Evolutionary conservation across 2,888 invertebrate genomes (phyloP), one percentile per base, ranked within the genome.

Genomic region (Margaritifera margaritifera): DNA sequence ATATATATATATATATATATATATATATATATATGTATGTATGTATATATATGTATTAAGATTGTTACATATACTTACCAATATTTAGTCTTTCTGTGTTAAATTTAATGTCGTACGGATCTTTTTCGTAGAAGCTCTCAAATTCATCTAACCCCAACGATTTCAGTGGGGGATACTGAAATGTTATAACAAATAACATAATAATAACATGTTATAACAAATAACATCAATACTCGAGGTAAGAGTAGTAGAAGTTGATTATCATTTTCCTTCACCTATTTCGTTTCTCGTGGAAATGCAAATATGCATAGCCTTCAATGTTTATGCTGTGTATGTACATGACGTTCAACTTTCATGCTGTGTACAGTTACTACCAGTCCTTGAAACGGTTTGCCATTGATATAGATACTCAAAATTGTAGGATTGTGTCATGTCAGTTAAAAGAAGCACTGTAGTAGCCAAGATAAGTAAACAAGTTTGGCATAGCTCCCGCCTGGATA

Each of bases 141-240:
- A 89, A 86, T 66, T 89, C 88, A 22, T 84, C 81, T 24, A 88
- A 74, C 6, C 88, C 89, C 0, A 88, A 79, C 19, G 74, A 79
- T 68, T 83, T 80, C 27, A 88, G 69, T 31, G 87, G 81, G 8
- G 88, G 88, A 66, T 86, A 86, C 88, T 89, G 80, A 31, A 83
- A 81, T 11, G 57, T 31, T 63, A 60, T 68, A 57, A 62, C 5
- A 19, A 54, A 52, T 31, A 6, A 5, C 31, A 31, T 3, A 5
- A 42, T n/a, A n/a, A n/a, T n/a, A n/a, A n/a, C n/a, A 81, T 11
- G 57, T 31, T 63, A 60, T 68, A 57, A 62, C 5, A 19, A 54
- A 52, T 31, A 6, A 5, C 31, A 31, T 3, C 31, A n/a, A 22
- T 50, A 62, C 20, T 20, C 18, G 31, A 51, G 20, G 19, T 19